phyloP scores from a whole-genome alignment of 1,140 invertebrate genomes.

The Pseudoatta argentina region DNA sequence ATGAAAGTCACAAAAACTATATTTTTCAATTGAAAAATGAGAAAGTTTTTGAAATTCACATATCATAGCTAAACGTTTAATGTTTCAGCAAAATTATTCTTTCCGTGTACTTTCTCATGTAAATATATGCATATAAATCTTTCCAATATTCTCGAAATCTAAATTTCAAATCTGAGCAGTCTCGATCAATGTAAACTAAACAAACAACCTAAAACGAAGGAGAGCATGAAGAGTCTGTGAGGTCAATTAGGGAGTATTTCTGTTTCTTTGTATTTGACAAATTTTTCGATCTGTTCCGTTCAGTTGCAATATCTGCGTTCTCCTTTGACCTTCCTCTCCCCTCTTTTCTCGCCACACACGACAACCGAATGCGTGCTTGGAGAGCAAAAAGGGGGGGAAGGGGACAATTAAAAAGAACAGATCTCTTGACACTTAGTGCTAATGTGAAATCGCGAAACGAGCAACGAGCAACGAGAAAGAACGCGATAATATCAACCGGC shows the following conservation, averaged over 20 bases:
- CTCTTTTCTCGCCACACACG: neutral
- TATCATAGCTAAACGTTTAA: too few species aligned
- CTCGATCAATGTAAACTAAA: slow-evolving; percentile 20
- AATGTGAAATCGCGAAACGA: slow-evolving; percentile 19
- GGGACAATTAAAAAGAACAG: neutral
- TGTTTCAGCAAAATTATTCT: too few species aligned
- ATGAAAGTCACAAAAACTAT: too few species aligned
- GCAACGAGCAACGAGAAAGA: slow-evolving; percentile 57
- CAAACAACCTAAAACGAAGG: neutral
- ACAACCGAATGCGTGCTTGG: neutral
- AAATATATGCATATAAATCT: slow-evolving; percentile 31
- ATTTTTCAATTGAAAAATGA: too few species aligned
- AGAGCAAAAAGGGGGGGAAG: neutral
- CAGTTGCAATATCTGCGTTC: neutral
- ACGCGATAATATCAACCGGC: slow-evolving; percentile 53
- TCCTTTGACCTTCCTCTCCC: neutral
- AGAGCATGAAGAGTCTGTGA: neutral
- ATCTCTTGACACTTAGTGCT: slow-evolving; percentile 28
- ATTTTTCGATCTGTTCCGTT: neutral
- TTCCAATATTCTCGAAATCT: slow-evolving; percentile 12
- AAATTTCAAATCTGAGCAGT: slow-evolving; percentile 30
- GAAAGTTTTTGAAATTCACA: too few species aligned
- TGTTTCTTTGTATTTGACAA: neutral
- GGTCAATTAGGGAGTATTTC: slow-evolving; percentile 1
- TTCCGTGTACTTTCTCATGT: slow-evolving; percentile 10